Conservation (phyloP, 1,140 invertebrate species). For the Bicyclus anynana region DNA sequence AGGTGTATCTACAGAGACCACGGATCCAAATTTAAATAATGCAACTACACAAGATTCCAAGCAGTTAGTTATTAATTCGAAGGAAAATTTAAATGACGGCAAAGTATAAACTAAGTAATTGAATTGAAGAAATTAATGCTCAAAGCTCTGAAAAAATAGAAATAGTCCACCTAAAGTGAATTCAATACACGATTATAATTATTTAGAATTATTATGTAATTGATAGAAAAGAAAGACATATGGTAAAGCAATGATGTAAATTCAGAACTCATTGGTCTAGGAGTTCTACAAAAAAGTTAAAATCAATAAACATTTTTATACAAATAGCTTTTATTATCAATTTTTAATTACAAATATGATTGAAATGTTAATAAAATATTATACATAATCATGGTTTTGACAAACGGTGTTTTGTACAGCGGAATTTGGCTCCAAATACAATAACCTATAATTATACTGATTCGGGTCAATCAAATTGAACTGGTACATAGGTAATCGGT, state of each 20-base stretch:
- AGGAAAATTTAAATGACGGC: slow-evolving; percentile 1
- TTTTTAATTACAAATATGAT: no score
- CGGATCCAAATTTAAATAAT: slow-evolving; percentile 2
- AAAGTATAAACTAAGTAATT: no score
- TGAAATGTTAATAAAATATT: background rate
- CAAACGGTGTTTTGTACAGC: slow-evolving; percentile 79
- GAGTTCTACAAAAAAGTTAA: no score
- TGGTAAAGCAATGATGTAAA: no score
- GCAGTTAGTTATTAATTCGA: background rate
- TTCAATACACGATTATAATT: no score
- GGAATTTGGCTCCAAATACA: slow-evolving; percentile 79
- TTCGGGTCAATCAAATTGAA: slow-evolving; percentile 82
- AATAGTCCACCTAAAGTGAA: no score
- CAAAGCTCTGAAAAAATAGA: no score
- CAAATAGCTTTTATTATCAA: background rate
- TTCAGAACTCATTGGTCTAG: no score
- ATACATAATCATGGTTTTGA: background rate
- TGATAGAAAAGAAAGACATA: no score
- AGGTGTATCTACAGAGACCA: slow-evolving; percentile 5
- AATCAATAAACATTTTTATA: background rate
- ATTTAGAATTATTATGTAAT: no score
- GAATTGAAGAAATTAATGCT: no score
- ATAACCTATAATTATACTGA: slow-evolving; percentile 84
- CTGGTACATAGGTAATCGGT: slow-evolving; percentile 85
- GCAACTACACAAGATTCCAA: background rate